These are phyloP conservation scores for Glomeris maerens DNA, from an alignment of 1,140 invertebrate genomes.

Conservation along the genomic window DNA sequence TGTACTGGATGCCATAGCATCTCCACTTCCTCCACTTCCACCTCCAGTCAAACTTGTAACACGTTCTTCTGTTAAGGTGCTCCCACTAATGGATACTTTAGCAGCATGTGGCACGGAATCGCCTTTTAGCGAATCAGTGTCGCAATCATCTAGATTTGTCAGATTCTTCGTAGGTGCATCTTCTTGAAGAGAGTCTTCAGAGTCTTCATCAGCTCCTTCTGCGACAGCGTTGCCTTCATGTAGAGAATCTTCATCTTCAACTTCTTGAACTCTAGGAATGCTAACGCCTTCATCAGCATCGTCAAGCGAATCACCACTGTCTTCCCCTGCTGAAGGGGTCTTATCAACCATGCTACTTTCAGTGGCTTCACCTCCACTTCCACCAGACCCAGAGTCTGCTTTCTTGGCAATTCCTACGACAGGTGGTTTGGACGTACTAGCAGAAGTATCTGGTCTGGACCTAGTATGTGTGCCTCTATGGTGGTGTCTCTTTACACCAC, in stretches of 20 bases:
- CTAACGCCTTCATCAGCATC: conserved; percentile 12
- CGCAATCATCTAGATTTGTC: conserved; percentile 31
- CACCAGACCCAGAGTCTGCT: not conserved
- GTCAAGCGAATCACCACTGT: too few relatives aligned
- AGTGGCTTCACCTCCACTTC: conserved; percentile 26
- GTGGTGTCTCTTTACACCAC: not conserved
- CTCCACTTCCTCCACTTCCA: conserved; percentile 23
- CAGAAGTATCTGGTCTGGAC: conserved; percentile 13
- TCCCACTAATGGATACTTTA: conserved; percentile 32
- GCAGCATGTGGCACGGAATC: conserved; percentile 31
- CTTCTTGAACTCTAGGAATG: conserved; percentile 3
- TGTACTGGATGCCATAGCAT: conserved; percentile 47
- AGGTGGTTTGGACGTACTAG: not conserved
- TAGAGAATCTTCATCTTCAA: conserved; percentile 18
- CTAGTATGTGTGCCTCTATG: conserved; percentile 15
- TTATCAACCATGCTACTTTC: conserved; percentile 30
- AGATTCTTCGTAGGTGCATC: not conserved
- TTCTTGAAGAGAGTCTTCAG: not conserved
- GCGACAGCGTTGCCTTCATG: conserved; percentile 13
- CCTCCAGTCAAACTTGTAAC: conserved; percentile 29
- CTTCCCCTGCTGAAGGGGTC: conserved; percentile 27
- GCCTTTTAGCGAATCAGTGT: conserved; percentile 30
- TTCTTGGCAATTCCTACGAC: conserved; percentile 3
- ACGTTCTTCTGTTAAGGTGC: conserved; percentile 19
- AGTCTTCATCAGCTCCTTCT: not conserved